Conservation (phyloP, 1,140 invertebrate genomes). For the Marisa cornuarietis region DNA sequence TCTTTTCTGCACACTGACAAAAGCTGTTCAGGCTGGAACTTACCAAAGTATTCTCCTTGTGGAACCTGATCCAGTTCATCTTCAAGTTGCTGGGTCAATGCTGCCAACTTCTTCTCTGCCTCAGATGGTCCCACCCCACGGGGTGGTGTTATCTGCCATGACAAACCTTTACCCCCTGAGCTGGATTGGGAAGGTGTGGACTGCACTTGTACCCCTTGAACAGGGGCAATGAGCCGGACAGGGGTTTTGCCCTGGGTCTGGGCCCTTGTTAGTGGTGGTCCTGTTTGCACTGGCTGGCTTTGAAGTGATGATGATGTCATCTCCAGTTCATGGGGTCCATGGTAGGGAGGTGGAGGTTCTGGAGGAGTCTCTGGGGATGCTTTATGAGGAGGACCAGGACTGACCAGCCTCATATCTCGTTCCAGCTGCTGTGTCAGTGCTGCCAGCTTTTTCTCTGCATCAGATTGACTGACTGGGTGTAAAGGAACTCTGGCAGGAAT, state of each 20-base stretch:
- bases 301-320: conserved; percentile 31
- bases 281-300: conserved; percentile 41
- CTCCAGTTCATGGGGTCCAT: conserved; percentile 59
- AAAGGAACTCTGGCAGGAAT: conserved; percentile 69
- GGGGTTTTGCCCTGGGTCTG: conserved; percentile 16
- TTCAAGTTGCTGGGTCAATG: conserved; percentile 66
- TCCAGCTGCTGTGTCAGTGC: conserved; percentile 66
- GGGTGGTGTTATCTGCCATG: conserved; percentile 86
- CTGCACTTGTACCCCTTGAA: conserved; percentile 37
- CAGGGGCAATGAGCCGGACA: conserved; percentile 36
- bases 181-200: conserved; percentile 13
- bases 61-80: conserved; percentile 87
- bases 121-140: conserved; percentile 61
- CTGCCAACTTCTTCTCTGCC: conserved; percentile 66
- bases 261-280: conserved; percentile 26
- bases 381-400: conserved; percentile 33
- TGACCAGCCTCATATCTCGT: conserved; percentile 53
- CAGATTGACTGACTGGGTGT: conserved; percentile 81
- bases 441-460: conserved; percentile 65
- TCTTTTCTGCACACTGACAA: no score
- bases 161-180: conserved; percentile 72
- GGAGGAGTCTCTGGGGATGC: conserved; percentile 38
- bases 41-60: conserved; percentile 96
- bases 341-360: conserved; percentile 62
- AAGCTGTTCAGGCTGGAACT: conserved; percentile 50